Conservation (phyloP, 2,888 invertebrate species). For the Agonopterix heracliana region DNA sequence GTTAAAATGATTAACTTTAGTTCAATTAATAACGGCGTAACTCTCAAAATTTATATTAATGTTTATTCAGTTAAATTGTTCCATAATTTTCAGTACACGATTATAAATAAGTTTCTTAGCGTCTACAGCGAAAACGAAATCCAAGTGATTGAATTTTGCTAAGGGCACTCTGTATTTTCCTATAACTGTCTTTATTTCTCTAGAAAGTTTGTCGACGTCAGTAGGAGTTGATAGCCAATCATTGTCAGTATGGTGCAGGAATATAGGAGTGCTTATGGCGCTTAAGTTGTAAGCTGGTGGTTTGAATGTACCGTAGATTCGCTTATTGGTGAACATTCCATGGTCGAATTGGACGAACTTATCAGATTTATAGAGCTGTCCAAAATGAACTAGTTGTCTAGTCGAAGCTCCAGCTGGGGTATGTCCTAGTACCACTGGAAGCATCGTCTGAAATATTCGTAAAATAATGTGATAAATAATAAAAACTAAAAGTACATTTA, state of each 20-base stretch:
- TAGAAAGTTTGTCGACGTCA: slow-evolving; percentile 59
- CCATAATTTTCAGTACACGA: slow-evolving; percentile 62
- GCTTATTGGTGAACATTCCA: slow-evolving; percentile 54
- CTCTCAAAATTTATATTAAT: slow-evolving; percentile 3
- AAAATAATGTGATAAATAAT: not conserved
- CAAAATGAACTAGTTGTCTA: slow-evolving; percentile 68
- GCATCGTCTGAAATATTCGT: slow-evolving; percentile 58
- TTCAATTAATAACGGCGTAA: no score
- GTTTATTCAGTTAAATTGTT: slow-evolving; percentile 38
- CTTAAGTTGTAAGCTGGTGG: slow-evolving; percentile 70
- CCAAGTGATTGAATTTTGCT: slow-evolving; percentile 72
- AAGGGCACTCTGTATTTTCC: slow-evolving; percentile 66
- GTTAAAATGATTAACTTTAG: no score
- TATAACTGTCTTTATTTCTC: slow-evolving; percentile 51
- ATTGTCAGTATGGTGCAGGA: slow-evolving; percentile 68
- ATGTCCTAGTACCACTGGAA: slow-evolving; percentile 67
- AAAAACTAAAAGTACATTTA: no score
- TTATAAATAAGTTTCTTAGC: slow-evolving; percentile 77
- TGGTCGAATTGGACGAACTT: slow-evolving; percentile 72
- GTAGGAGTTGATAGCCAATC: slow-evolving; percentile 67
- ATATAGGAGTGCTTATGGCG: slow-evolving; percentile 61
- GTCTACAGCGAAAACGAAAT: slow-evolving; percentile 75
- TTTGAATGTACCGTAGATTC: slow-evolving; percentile 56
- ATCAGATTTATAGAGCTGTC: slow-evolving; percentile 58
- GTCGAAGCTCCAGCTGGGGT: slow-evolving; percentile 71